Conservation (phyloP, 1,140 invertebrate species). For the Leptinotarsa defecta region DNA sequence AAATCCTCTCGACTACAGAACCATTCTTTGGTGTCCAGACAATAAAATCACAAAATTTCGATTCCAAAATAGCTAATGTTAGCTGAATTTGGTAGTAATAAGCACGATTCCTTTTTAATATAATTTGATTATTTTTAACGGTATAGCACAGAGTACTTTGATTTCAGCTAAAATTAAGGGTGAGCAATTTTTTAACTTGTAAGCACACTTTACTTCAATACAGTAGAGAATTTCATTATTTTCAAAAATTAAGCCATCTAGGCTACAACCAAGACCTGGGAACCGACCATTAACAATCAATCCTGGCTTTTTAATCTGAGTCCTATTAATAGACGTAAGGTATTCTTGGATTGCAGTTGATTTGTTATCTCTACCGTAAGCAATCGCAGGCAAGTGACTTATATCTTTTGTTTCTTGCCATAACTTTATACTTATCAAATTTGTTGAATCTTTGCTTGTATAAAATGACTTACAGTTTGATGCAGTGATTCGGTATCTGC, state of each 20-base stretch:
- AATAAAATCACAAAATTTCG: background rate
- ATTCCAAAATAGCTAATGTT: constrained; percentile 6
- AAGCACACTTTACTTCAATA: constrained; percentile 20
- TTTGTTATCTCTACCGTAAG: constrained; percentile 9
- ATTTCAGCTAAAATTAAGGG: constrained; percentile 8
- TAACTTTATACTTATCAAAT: constrained; percentile 20
- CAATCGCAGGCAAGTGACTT: constrained; percentile 13
- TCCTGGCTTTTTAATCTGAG: background rate
- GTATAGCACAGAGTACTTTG: background rate
- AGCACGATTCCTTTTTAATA: constrained; percentile 9
- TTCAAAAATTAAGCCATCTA: constrained; percentile 16
- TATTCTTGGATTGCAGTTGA: constrained; percentile 12
- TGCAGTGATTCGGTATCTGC: constrained; percentile 17
- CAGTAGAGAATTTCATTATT: constrained; percentile 11
- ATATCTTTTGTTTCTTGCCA: constrained; percentile 15
- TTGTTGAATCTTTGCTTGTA: constrained; percentile 15
- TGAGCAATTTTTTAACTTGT: constrained; percentile 3
- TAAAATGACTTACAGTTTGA: constrained; percentile 15
- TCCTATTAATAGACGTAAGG: background rate
- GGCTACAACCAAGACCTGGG: constrained; percentile 16
- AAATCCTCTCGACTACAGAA: background rate
- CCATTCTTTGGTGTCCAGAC: background rate
- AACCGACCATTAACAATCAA: constrained; percentile 13
- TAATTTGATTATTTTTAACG: background rate
- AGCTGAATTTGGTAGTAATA: constrained; percentile 5